Evolutionary conservation across 2,797 vertebrate genomes (phyloP).

Genomic region (Lutra lutra): DNA sequence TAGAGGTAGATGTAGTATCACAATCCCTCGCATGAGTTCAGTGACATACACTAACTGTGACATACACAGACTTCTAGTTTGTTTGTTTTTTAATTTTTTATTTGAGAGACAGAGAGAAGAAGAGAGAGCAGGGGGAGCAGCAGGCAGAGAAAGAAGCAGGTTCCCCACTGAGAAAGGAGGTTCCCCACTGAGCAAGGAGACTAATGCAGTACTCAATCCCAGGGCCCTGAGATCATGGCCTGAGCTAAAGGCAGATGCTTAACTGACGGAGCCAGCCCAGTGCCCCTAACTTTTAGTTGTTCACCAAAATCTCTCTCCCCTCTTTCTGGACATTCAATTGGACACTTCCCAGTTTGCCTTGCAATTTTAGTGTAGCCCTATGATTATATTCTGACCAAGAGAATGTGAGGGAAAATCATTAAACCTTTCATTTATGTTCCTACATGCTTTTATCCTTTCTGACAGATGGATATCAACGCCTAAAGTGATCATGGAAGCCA

Average conservation of each 20-base stretch:
- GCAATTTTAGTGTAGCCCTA: not conserved
- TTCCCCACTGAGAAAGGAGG: too few species aligned
- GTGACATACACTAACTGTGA: not conserved
- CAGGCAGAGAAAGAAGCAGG: too few species aligned
- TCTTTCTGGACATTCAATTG: not conserved
- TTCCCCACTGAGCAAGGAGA: too few species aligned
- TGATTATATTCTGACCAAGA: not conserved
- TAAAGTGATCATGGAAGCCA: not conserved
- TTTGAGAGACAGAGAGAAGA: too few species aligned
- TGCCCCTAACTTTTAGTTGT: not conserved
- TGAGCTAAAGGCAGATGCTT: too few species aligned
- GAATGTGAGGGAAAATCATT: not conserved
- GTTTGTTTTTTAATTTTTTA: too few species aligned
- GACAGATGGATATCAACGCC: not conserved
- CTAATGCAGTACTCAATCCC: too few species aligned
- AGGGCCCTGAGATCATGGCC: too few species aligned
- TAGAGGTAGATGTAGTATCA: not conserved
- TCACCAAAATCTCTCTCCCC: not conserved
- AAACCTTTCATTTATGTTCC: not conserved
- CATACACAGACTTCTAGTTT: not conserved
- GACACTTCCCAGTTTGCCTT: not conserved
- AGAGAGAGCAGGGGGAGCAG: too few species aligned
- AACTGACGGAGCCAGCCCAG: too few species aligned
- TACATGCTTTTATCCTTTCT: not conserved
- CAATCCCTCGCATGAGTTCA: not conserved